Conservation (phyloP, 2,888 invertebrate genomes). For the Oxytorus armatus region DNA sequence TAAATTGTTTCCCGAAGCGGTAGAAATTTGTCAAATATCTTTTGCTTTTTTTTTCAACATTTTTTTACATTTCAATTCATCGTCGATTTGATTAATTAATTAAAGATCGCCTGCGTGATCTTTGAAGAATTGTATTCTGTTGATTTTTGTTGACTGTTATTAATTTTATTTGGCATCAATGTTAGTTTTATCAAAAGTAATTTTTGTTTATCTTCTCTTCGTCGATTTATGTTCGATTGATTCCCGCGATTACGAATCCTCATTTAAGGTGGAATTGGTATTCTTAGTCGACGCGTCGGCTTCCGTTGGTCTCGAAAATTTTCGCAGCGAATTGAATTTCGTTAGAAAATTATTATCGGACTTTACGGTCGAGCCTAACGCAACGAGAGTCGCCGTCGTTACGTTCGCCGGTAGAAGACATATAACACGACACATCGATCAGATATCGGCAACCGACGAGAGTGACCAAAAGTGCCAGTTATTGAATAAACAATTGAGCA, state of each 20-base stretch:
- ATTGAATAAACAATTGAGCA: slow-evolving; percentile 87
- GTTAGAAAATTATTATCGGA: slow-evolving; percentile 88
- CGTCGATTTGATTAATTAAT: too few relatives aligned
- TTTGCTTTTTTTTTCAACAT: too few relatives aligned
- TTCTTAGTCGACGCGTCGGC: slow-evolving; percentile 90
- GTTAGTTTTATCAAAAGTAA: too few relatives aligned
- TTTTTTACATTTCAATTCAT: too few relatives aligned
- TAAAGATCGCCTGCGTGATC: too few relatives aligned
- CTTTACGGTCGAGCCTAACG: slow-evolving; percentile 88
- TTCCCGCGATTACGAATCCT: neutral
- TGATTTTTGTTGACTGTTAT: too few relatives aligned
- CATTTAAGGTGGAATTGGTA: slow-evolving; percentile 86
- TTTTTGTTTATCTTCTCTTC: neutral
- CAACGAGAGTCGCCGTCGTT: slow-evolving; percentile 88
- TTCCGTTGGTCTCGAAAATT: slow-evolving; percentile 88
- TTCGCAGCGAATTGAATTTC: slow-evolving; percentile 88
- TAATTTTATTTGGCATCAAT: too few relatives aligned
- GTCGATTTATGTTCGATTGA: neutral
- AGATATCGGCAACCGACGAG: slow-evolving; percentile 85
- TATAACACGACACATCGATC: slow-evolving; percentile 87
- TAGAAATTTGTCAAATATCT: too few relatives aligned
- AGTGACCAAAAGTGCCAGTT: slow-evolving; percentile 88
- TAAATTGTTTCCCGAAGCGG: too few relatives aligned
- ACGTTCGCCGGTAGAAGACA: slow-evolving; percentile 88
- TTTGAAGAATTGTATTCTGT: too few relatives aligned